Base-by-base conservation (phyloP, 2,888 invertebrate genomes). In the Mythimna impura region DNA sequence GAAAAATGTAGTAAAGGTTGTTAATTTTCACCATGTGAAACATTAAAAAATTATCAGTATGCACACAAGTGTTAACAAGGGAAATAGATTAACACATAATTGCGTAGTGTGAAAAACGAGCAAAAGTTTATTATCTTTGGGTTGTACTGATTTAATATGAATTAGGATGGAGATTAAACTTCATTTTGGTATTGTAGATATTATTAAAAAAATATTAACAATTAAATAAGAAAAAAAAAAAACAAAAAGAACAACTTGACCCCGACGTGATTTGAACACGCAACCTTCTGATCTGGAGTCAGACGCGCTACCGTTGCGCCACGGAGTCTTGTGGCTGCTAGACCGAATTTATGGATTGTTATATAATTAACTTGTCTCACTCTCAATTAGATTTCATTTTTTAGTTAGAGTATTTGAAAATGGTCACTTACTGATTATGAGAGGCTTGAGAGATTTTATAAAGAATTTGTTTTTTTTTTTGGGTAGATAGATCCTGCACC, bases 231-330 rank as follows among this genome's bases (percentile, higher is more conserved):
- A 3, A n/a, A n/a, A n/a, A n/a, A n/a, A n/a, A 8, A n/a, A 52
- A 52, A 43, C 78, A 96, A 96, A 85, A 73, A 66, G 68, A 66
- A 34, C 0, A 8, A 0, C 60, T 52, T 98, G 98, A 98, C 98
- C 98, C 98, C 98, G 98, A 98, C 98, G 98, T 98, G 98, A 98
- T 98, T 98, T 98, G 98, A 98, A 98, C 98, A 98, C 98, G 98
- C 98, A 98, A 98, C 98, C 98, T 98, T 98, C 98, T 98, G 98
- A 98, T 98, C 98, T 98, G 98, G 98, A 98, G 98, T 98, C 98
- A 98, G 98, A 98, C 98, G 98, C 98, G 98, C 98, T 98, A 98
- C 98, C 98, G 98, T 98, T 98, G 98, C 98, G 98, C 98, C 98
- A 98, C 98, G 98, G 98, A 98, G 98, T 98, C 98, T 20, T 3